Base-by-base conservation (phyloP, 1,140 invertebrate genomes). In the Eufriesea mexicana region DNA sequence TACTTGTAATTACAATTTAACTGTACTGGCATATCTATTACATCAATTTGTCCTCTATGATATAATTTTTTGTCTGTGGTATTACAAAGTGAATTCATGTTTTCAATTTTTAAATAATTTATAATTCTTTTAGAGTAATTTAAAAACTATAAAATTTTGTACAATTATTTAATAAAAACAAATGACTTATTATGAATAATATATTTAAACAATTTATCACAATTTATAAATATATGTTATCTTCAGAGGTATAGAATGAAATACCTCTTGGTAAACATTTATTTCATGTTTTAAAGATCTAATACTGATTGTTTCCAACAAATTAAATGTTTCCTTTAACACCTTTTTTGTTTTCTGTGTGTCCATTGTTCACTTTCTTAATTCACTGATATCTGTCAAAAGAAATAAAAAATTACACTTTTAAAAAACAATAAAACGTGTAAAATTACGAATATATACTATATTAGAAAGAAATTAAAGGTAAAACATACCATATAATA, bases 31-130 rank as follows among this genome's bases (percentile, higher is more conserved):
- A 91, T 90, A 42, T 91, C 86, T 76, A 91, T 86, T 25, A 93
- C 71, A 73, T 93, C 92, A 57, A 93, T 88, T 86, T 93, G 90
- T 62, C 91, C 91, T 79, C 89, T 86, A 42, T 80, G 68, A 45
- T 72, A 61, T 2, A 83, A 76, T 74, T 28, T 89, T 45, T 64
- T 59, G 4, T 61, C 42, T 18, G 18, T 23, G 9, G 12, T 61
- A 67, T 73, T 45, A 23, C 51, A 59, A 54, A 23, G 2, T 47
- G 61, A 67, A 57, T 64, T 57, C 73, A 73, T 79, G 18, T 61
- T 88, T 80, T 54, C 6, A 70, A 54, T 14, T 54, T 79, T 42
- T 2, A 2, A 64, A 2, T 25, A 20, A 74, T 73, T 85, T 18
- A 6, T 14, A 70, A 64, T 2, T 45, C 51, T 51, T 45, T 23